These are phyloP conservation scores for Takifugu ocellatus DNA, from an alignment of 2,797 vertebrate genomes.

Conservation along the genomic window DNA sequence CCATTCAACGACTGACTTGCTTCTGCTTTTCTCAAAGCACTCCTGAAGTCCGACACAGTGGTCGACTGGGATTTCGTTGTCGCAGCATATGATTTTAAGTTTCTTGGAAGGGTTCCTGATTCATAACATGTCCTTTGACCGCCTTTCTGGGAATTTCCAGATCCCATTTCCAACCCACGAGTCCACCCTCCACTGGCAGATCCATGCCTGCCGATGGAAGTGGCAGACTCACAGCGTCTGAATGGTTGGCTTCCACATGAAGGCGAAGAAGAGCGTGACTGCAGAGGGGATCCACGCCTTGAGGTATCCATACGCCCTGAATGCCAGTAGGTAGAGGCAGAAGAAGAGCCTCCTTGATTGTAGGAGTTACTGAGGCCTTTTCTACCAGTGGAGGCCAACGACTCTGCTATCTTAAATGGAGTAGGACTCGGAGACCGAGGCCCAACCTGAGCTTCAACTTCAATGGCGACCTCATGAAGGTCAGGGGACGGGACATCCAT, in stretches of 20 bases:
- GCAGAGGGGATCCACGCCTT: conserved; percentile 48
- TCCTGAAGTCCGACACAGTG: conserved; percentile 66
- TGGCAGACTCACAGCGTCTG: conserved; percentile 59
- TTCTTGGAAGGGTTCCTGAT: conserved; percentile 64
- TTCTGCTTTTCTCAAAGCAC: conserved; percentile 60
- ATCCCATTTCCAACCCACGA: conserved; percentile 33
- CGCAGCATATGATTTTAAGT: conserved; percentile 61
- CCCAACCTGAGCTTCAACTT: conserved; percentile 75
- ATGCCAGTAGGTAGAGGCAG: conserved; percentile 50
- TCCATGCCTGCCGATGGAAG: conserved; percentile 46
- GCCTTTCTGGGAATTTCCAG: conserved; percentile 43
- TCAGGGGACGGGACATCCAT: conserved; percentile 57
- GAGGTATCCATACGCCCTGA: conserved; percentile 47
- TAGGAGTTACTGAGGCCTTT: conserved; percentile 47
- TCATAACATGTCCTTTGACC: conserved; percentile 38
- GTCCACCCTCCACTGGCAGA: conserved; percentile 47
- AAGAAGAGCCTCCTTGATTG: conserved; percentile 36
- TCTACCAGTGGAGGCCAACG: conserved; percentile 48
- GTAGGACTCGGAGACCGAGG: conserved; percentile 78
- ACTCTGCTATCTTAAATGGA: conserved; percentile 79
- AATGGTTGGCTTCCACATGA: conserved; percentile 48
- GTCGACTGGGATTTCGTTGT: conserved; percentile 57
- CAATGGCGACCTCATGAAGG: conserved; percentile 65
- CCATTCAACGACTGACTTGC: conserved; percentile 30
- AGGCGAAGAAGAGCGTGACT: conserved; percentile 69